These are phyloP conservation scores for Haliaeetus leucogaster DNA, from an alignment of 2,113 vertebrate genomes.

Conservation along the genomic window DNA sequence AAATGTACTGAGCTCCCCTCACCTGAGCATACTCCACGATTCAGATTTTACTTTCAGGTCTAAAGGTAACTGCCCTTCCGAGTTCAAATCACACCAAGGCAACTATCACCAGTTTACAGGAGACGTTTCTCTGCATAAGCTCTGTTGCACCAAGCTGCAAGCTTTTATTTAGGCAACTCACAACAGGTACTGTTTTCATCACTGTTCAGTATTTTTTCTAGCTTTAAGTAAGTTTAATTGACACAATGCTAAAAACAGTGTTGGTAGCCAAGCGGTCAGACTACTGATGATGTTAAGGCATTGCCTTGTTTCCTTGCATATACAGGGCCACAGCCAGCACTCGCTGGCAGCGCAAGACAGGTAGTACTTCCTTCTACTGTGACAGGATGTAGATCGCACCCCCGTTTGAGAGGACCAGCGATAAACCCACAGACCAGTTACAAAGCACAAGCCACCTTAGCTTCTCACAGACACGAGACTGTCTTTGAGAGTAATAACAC, in stretches of 20 bases:
- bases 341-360: neutral
- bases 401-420: neutral
- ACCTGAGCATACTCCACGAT: neutral
- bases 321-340: neutral
- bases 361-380: too few species aligned
- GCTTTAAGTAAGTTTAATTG: neutral
- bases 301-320: fast-evolving
- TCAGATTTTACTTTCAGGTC: neutral
- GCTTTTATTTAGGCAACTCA: neutral
- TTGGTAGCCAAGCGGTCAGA: neutral
- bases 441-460: neutral
- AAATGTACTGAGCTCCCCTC: neutral
- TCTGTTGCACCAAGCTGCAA: neutral
- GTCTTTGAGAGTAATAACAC: neutral
- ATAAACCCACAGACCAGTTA: neutral
- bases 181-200: neutral
- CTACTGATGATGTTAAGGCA: too few species aligned
- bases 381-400: neutral
- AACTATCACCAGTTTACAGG: neutral
- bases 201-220: neutral
- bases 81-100: neutral
- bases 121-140: neutral
- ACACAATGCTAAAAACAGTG: neutral
- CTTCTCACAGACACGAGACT: neutral
- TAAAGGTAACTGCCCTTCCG: neutral